Evolutionary conservation across 2,888 invertebrate genomes (phyloP), one percentile per base, ranked within the genome.

Genomic region (Nebria salina): DNA sequence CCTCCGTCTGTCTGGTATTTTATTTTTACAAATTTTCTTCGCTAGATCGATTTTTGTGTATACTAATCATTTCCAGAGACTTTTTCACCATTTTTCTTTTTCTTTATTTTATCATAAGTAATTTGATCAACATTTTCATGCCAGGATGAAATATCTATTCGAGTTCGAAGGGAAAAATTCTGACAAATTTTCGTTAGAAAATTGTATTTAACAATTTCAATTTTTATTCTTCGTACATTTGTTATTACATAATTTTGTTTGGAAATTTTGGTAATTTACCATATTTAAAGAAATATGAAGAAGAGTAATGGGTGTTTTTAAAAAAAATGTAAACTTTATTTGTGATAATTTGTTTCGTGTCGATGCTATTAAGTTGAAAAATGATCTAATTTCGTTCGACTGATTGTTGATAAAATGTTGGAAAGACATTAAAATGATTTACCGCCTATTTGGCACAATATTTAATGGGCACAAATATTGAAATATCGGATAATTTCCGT

Each of bases 401-500:
- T 34, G 34, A 34, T 34, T 34, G 34, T 34, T 34, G 34, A 34
- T 34, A 34, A 34, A 34, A 34, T 34, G 34, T 34, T 34, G 34
- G 34, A 34, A 34, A 34, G 34, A 34, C 34, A 34, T 34, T 54
- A 54, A 54, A 54, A 54, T 54, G 54, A 54, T 54, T 11, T 54
- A 54, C 54, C 54, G 54, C 54, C 54, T 54, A 54, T 54, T 54
- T 54, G 54, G 11, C 70, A 11, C 15, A 70, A 70, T 70, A 70
- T 70, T 70, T 70, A 25, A 70, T 70, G 26, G 70, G 25, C 34
- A 15, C 11, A 70, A 70, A 26, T 70, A 70, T 70, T 70, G 70
- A 70, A 70, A 70, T 70, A 70, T 70, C 25, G 70, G 25, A 70
- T 70, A 70, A 70, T 70, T 70, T 70, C 25, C 70, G 34, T 70